Conservation (phyloP, 2,888 invertebrate genomes). For the Orthonevra nobilis region DNA sequence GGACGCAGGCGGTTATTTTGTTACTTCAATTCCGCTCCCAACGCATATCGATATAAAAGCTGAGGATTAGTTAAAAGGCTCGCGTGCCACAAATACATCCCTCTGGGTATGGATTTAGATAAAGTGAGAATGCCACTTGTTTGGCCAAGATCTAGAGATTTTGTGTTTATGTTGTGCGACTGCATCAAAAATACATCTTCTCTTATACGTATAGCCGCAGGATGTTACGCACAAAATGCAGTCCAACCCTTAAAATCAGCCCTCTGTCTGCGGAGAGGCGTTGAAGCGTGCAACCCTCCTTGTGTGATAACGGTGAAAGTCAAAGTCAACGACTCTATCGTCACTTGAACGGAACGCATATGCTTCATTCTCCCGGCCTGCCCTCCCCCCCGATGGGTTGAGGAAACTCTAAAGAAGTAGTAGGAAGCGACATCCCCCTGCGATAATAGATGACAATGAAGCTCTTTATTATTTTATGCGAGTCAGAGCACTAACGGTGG, state of each 20-base stretch:
- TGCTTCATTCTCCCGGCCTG: constrained; percentile 52
- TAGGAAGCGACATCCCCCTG: constrained; percentile 51
- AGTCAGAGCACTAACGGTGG: constrained; percentile 50
- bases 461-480: constrained; percentile 70
- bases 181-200: constrained; percentile 65
- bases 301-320: constrained; percentile 41
- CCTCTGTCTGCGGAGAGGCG: constrained; percentile 76
- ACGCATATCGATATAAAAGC: constrained; percentile 48
- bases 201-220: constrained; percentile 2
- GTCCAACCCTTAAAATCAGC: constrained; percentile 32
- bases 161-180: constrained; percentile 66
- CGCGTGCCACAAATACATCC: constrained; percentile 59
- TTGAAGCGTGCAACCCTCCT: constrained; percentile 78
- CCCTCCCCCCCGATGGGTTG: constrained; percentile 50
- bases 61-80: constrained; percentile 67
- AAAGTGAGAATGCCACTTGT: constrained; percentile 69
- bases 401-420: constrained; percentile 7
- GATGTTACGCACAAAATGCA: constrained; percentile 43
- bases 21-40: constrained; percentile 8
- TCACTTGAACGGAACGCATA: constrained; percentile 66
- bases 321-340: constrained; percentile 68
- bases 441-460: constrained; percentile 69
- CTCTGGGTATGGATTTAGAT: constrained; percentile 45
- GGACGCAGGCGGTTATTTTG: neutral
- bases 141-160: constrained; percentile 63